Evolutionary conservation across 2,888 invertebrate genomes (phyloP).

Genomic region (Elysia crispata): DNA sequence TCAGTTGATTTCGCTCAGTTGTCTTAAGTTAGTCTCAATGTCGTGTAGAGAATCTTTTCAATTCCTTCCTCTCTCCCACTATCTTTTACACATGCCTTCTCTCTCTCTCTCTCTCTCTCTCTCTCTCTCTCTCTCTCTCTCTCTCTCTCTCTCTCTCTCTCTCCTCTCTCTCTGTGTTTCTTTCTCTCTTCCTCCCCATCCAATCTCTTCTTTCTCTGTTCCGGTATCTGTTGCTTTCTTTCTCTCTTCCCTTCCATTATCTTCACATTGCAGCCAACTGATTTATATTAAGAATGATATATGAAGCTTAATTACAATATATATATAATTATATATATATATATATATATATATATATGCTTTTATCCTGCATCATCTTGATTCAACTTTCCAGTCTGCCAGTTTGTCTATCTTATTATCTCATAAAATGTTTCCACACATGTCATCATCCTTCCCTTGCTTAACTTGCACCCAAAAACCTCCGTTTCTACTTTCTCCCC

Average conservation of each 20-base stretch:
- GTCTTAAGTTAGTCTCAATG: neutral
- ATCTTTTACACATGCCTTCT: neutral
- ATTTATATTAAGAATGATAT: too few species aligned
- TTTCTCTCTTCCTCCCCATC: constrained; percentile 11
- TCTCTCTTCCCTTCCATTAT: too few species aligned
- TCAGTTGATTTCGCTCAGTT: neutral
- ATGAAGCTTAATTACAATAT: too few species aligned
- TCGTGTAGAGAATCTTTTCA: neutral
- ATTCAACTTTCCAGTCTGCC: too few species aligned
- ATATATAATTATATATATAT: too few species aligned
- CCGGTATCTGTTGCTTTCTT: constrained; percentile 20
- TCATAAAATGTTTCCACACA: too few species aligned
- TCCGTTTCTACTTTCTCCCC: neutral
- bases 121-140: constrained; percentile 20
- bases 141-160: neutral
- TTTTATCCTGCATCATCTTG: too few species aligned
- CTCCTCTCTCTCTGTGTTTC: constrained; percentile 4
- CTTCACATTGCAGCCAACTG: too few species aligned
- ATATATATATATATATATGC: too few species aligned
- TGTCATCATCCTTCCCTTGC: too few species aligned
- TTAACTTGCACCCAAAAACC: too few species aligned
- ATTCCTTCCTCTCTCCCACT: neutral
- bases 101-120: constrained; percentile 18
- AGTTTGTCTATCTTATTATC: constrained; percentile 10
- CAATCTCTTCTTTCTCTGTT: constrained; percentile 13